phyloP scores from a whole-genome alignment of 2,113 vertebrate species.

The Lepus americanus region DNA sequence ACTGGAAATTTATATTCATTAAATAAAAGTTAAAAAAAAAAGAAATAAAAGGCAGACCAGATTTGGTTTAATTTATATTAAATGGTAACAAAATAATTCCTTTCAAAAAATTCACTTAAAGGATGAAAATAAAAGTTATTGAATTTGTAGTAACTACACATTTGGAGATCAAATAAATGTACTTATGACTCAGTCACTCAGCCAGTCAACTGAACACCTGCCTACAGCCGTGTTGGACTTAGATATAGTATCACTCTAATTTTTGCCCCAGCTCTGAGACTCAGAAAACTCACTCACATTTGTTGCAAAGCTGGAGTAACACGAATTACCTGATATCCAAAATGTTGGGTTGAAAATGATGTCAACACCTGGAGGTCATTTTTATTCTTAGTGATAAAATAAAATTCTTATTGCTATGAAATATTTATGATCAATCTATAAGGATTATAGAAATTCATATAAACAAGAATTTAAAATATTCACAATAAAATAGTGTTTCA shows the following conservation, averaged over 20 bases:
- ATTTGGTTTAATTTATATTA: not conserved
- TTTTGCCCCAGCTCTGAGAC: constrained; percentile 49
- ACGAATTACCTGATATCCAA: constrained; percentile 44
- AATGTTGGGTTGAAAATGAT: constrained; percentile 11
- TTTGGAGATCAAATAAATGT: not conserved
- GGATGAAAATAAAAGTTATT: not conserved
- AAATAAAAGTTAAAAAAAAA: no score
- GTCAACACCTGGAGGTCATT: constrained; percentile 49
- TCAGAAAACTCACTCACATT: constrained; percentile 58
- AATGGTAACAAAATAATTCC: not conserved
- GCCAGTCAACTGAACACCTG: not conserved
- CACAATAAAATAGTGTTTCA: not conserved
- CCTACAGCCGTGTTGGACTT: not conserved
- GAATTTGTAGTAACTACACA: not conserved
- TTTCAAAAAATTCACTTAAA: constrained; percentile 7
- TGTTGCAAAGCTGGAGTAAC: constrained; percentile 49
- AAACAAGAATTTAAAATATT: not conserved
- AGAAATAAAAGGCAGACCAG: not conserved
- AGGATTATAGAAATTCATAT: not conserved
- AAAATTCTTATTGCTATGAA: not conserved
- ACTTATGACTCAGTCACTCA: not conserved
- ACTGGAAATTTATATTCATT: no score
- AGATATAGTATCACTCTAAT: not conserved
- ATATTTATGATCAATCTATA: not conserved
- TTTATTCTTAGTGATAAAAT: not conserved